Evolutionary conservation across 2,888 invertebrate species (phyloP), one percentile per base, ranked within the genome.

Genomic region (Pollenia griseotomentosa): DNA sequence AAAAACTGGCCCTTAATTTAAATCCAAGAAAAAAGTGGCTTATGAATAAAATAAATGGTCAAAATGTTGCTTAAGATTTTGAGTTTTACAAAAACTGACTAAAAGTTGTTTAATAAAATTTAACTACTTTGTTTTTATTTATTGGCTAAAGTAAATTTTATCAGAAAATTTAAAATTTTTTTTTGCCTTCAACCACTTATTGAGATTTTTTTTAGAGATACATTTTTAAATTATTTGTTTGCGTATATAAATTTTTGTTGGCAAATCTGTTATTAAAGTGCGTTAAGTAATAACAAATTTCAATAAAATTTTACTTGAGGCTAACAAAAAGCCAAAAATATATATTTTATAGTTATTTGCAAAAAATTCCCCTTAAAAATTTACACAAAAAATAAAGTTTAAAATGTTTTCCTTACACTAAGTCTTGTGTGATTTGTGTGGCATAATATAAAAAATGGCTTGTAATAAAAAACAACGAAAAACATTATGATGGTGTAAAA

Each of bases 221-320:
- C 51, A 53, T 33, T 33, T 23, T 33, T 33, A 33, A 33, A 6
- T 33, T 33, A 33, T 33, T 33, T 33, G 33, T 33, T 5, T 33
- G 33, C 6, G 33, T 33, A 33, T 57, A 57, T 23, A 42, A 55
- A 53, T 44, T 42, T 70, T 70, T 33, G 23, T 70, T 71, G 40
- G 23, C 14, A 63, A 77, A 77, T 65, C 23, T 61, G 10, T 63
- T 61, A 61, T 63, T 16, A 53, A 42, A 75, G 23, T 75, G 55
- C 16, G 55, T 23, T 66, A 77, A 66, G 23, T 12, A 77, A 71
- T n/a, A 55, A 44, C 33, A 65, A 63, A 19, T 46, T 1, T 33
- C 5, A 42, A 42, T 46, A 46, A 68, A 78, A 19, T 57, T 55
- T 33, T 40, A 40, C 59, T 78, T 78, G 19, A 68, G 14, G 48